Percentiles rank a stretch among this genome's conserved stretches.
phyloP scores from a whole-genome alignment of 2,113 vertebrate species.

The Charina bottae region DNA sequence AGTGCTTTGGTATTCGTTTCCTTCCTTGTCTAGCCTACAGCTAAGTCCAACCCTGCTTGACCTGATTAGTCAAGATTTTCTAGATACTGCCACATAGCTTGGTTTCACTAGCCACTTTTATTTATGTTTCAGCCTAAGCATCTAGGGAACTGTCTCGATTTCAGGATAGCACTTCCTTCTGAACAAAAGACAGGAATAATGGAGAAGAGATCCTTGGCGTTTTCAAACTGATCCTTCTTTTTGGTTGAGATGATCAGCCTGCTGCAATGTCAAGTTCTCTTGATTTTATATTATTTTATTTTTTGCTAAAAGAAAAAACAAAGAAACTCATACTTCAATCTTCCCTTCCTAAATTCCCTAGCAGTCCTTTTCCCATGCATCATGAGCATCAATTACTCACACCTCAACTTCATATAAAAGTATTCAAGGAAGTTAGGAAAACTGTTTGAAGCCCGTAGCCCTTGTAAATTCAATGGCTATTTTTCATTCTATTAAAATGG shows the following conservation, averaged over 20 bases:
- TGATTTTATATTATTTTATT: neutral
- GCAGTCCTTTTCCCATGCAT: neutral
- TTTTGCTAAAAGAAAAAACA: neutral
- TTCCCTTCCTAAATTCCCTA: neutral
- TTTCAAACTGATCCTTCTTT: neutral
- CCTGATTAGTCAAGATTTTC: neutral
- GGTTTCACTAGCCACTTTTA: neutral
- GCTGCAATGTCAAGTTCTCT: neutral
- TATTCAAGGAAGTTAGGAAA: neutral
- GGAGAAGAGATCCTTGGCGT: neutral
- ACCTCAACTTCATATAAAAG: neutral
- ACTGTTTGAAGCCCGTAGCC: no score
- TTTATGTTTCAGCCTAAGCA: slow-evolving; percentile 34
- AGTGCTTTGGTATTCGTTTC: neutral
- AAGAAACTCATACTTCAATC: neutral
- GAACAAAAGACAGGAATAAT: neutral
- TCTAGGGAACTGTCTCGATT: neutral
- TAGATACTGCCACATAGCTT: neutral
- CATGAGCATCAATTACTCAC: neutral
- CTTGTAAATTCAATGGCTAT: neutral
- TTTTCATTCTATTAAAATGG: neutral
- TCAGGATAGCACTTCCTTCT: neutral
- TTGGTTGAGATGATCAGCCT: neutral
- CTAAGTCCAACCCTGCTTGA: neutral
- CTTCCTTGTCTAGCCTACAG: neutral